A percentile compares a stretch with the other conserved stretches of the same genome.
Conservation (phyloP, 1,140 invertebrate genomes). For the Hydropsyche tenuis region DNA sequence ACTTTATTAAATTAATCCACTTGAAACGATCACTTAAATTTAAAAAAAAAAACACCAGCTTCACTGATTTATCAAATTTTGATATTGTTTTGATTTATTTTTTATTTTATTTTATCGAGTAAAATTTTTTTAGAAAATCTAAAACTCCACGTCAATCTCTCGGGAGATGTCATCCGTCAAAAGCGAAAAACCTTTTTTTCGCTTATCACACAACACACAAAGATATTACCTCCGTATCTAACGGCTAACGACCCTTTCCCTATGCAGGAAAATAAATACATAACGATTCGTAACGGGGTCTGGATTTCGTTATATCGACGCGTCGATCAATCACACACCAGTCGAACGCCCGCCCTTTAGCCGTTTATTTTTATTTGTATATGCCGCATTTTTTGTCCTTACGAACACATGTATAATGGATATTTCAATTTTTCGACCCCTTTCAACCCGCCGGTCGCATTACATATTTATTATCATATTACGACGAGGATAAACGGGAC, state of each 20-base stretch:
- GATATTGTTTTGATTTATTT: no score
- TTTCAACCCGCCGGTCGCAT: not conserved
- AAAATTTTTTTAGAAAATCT: no score
- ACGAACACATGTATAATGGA: not conserved
- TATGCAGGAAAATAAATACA: constrained; percentile 27
- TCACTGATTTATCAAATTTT: no score
- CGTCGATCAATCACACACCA: constrained; percentile 44
- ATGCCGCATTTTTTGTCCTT: not conserved
- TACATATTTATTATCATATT: constrained; percentile 25
- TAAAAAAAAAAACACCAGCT: no score
- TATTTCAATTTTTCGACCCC: constrained; percentile 18
- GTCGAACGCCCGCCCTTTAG: not conserved
- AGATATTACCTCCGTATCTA: constrained; percentile 40
- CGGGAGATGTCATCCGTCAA: constrained; percentile 7
- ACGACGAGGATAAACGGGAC: not conserved
- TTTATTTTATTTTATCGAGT: no score
- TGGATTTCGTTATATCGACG: constrained; percentile 43
- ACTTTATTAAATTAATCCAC: no score
- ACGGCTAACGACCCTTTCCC: constrained; percentile 39
- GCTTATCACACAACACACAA: constrained; percentile 2
- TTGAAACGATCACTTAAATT: no score
- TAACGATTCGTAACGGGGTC: constrained; percentile 45
- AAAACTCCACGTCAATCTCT: constrained; percentile 1
- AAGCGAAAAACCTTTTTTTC: constrained; percentile 6
- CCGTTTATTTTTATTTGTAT: no score